A percentile compares a stretch with the other conserved stretches of the same genome.
These are phyloP conservation scores for Leucozona laternaria DNA, from an alignment of 2,888 invertebrate species.

Conservation along the genomic window DNA sequence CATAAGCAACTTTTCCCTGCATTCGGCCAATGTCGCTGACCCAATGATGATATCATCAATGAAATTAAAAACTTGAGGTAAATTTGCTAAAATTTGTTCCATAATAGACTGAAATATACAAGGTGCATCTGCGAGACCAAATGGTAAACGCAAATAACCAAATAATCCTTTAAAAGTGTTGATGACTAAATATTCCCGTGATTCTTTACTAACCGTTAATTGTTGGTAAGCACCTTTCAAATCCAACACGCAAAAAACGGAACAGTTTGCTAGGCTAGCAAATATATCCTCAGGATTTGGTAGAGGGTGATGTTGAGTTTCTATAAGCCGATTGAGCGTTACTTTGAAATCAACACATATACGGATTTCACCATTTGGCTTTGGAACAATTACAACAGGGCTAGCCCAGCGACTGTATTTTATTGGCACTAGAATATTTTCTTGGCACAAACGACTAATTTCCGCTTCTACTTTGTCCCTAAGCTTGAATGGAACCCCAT, in stretches of 20 bases:
- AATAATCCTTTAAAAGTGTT: slow-evolving; percentile 79
- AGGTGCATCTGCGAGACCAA: slow-evolving; percentile 79
- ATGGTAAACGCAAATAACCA: slow-evolving; percentile 76
- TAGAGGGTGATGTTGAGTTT: slow-evolving; percentile 76
- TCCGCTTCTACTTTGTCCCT: slow-evolving; percentile 46
- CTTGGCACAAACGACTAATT: slow-evolving; percentile 47
- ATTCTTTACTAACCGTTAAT: too few species aligned
- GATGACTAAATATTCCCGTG: slow-evolving; percentile 78
- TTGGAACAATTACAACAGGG: slow-evolving; percentile 78
- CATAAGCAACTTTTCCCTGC: slow-evolving; percentile 48
- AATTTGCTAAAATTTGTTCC: slow-evolving; percentile 46
- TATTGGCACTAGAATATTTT: slow-evolving; percentile 11
- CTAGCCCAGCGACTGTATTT: slow-evolving; percentile 78
- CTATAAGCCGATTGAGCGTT: too few species aligned
- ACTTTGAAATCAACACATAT: slow-evolving; percentile 74
- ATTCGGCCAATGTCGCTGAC: slow-evolving; percentile 31
- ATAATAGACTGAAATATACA: slow-evolving; percentile 35
- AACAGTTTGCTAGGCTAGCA: slow-evolving; percentile 65
- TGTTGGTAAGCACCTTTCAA: too few species aligned
- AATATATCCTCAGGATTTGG: slow-evolving; percentile 65
- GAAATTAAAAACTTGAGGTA: slow-evolving; percentile 26
- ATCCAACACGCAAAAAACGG: too few species aligned
- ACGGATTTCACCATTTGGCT: slow-evolving; percentile 76
- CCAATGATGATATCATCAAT: slow-evolving; percentile 48
- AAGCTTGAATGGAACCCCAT: slow-evolving; percentile 67